Evolutionary conservation across 2,113 vertebrate genomes (phyloP).

Genomic region (Poecile atricapillus): DNA sequence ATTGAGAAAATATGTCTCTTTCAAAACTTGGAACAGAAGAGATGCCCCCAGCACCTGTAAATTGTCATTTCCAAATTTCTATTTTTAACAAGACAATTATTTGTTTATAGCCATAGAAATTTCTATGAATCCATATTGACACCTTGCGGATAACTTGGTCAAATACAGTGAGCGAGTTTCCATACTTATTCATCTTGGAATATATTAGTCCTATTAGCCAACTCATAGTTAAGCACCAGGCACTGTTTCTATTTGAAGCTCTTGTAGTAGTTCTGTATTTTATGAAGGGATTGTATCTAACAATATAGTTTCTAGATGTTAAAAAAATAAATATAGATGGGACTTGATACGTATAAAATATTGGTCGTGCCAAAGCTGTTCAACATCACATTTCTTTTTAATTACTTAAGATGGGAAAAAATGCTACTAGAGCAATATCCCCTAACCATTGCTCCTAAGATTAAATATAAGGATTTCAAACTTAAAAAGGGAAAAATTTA

Average conservation of each 20-base stretch:
- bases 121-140: not conserved
- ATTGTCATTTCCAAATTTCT: not conserved
- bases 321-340: not conserved
- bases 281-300: not conserved
- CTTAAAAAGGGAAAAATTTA: not conserved
- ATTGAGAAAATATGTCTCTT: not conserved
- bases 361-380: not conserved
- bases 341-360: not conserved
- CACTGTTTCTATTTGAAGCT: not conserved
- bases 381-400: not conserved
- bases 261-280: not conserved
- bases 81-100: not conserved
- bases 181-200: not conserved
- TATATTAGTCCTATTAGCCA: not conserved
- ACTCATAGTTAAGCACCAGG: not conserved
- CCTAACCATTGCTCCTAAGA: not conserved
- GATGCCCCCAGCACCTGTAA: constrained; percentile 6
- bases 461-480: not conserved
- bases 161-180: not conserved
- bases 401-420: not conserved
- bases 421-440: not conserved
- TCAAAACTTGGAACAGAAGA: constrained; percentile 39
- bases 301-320: not conserved
- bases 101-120: not conserved
- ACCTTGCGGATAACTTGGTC: not conserved